Percentiles rank a stretch among this genome's conserved stretches.
Evolutionary conservation across 2,888 invertebrate genomes (phyloP).

Genomic region (Choristoneura rosaceana): DNA sequence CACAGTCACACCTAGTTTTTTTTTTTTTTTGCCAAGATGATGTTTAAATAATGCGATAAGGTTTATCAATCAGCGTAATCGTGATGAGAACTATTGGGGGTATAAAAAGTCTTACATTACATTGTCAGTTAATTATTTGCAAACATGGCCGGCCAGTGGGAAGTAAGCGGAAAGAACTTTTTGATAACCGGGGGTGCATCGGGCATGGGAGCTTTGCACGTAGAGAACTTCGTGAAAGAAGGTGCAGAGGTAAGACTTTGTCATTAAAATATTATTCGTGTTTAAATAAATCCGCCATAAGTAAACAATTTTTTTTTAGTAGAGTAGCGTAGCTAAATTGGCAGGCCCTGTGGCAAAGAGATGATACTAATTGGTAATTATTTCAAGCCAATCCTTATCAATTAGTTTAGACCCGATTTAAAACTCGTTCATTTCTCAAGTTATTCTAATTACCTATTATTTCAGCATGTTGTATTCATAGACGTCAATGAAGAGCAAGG

Average conservation of each 20-base stretch:
- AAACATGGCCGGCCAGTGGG: slow-evolving; percentile 14
- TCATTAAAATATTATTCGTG: no score
- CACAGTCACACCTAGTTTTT: neutral
- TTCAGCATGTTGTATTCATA: slow-evolving; percentile 17
- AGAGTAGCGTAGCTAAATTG: no score
- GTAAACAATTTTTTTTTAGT: no score
- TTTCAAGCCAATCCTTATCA: no score
- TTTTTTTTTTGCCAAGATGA: neutral
- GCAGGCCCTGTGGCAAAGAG: no score
- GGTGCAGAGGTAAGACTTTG: slow-evolving; percentile 58
- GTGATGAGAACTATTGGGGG: neutral
- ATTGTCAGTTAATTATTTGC: slow-evolving; percentile 1
- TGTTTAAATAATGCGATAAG: neutral
- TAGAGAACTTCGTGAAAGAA: slow-evolving; percentile 53
- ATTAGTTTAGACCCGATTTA: no score
- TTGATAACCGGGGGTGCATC: slow-evolving; percentile 64
- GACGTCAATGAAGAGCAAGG: slow-evolving; percentile 21
- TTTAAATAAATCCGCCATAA: no score
- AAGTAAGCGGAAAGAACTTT: slow-evolving; percentile 54
- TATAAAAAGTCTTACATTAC: no score
- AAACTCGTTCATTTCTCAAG: neutral
- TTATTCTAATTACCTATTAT: neutral
- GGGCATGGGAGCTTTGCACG: slow-evolving; percentile 59
- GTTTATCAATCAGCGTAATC: neutral
- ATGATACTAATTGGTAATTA: no score